Evolutionary conservation across 2,113 vertebrate genomes (phyloP), one percentile per base, ranked within the genome.

Genomic region (Mormyrus lacerda): DNA sequence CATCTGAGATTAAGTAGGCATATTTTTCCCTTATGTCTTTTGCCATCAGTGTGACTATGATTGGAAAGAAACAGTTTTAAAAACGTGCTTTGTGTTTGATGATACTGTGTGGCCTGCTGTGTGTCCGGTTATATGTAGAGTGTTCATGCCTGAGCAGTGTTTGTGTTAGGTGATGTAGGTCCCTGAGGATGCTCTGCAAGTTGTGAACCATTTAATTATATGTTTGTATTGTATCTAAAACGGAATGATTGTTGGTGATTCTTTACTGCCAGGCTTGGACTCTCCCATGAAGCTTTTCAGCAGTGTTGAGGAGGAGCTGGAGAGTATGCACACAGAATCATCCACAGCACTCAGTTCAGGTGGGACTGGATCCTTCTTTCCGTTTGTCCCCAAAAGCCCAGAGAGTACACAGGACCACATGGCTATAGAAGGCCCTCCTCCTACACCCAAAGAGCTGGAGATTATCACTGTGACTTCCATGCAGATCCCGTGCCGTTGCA

Each of bases 401-500:
- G 95, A 95, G 89, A 94, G 95, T 94, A 91, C 95, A 91, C 95
- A 96, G 96, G 97, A 98, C 95, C 95, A 94, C 91, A 95, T 93
- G 95, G 95, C 92, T 92, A 95, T 94, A 94, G 95, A 96, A 95
- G 95, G 91, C 95, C 92, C 92, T 93, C 95, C 96, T 95, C 93
- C 96, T 89, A 95, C 96, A 91, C 94, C 96, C 90, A 97, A 95
- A 96, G 97, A 99, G 94, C 95, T 97, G 96, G 97, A 99, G 94
- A 97, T 98, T 95, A 98, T 97, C 95, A 99, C 97, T 89, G 97
- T 99, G 94, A 97, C 98, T 24, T 96, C 98, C 91, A 98, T 99
- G 97, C 98, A 99, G 92, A 98, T 97, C 50, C 97, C 98, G 2
- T 99, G 98, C 93, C 97, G 97, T 93, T 99, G 97, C 96, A 98